These are phyloP conservation scores for Pyrgus malvae DNA, from an alignment of 2,888 invertebrate genomes.

Conservation along the genomic window DNA sequence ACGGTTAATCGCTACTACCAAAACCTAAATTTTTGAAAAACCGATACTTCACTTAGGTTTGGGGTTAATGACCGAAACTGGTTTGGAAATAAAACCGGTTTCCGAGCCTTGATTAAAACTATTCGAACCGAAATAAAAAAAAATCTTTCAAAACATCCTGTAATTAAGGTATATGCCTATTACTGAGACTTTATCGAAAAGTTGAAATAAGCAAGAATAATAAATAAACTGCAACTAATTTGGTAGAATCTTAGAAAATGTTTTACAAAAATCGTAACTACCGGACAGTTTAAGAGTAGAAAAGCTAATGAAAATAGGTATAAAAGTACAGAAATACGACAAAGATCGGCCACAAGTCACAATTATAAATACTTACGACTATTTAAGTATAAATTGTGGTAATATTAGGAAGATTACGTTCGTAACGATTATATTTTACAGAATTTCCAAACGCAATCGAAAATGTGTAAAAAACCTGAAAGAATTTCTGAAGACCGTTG, in stretches of 20 bases:
- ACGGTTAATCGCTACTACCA: too few relatives aligned
- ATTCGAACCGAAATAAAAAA: too few relatives aligned
- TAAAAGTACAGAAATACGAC: slow-evolving; percentile 5
- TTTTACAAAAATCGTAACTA: background rate
- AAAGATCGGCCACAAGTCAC: slow-evolving; percentile 30
- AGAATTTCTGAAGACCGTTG: background rate
- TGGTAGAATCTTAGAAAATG: background rate
- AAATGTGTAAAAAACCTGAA: background rate
- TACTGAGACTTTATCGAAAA: too few relatives aligned
- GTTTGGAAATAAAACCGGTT: too few relatives aligned
- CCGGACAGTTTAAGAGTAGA: slow-evolving; percentile 6
- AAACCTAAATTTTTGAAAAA: too few relatives aligned
- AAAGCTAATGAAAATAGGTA: slow-evolving; percentile 16
- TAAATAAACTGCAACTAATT: too few relatives aligned
- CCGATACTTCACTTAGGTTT: too few relatives aligned
- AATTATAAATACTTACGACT: slow-evolving; percentile 45
- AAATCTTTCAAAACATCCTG: too few relatives aligned
- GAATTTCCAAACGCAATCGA: background rate
- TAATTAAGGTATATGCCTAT: too few relatives aligned
- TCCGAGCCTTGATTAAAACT: too few relatives aligned
- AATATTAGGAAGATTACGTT: slow-evolving; percentile 46
- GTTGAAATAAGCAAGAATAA: too few relatives aligned
- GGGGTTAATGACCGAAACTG: too few relatives aligned
- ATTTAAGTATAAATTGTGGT: slow-evolving; percentile 48
- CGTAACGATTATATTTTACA: slow-evolving; percentile 43